Base-by-base conservation (phyloP, 2,797 vertebrate species). In the Sebastes iracundus region DNA sequence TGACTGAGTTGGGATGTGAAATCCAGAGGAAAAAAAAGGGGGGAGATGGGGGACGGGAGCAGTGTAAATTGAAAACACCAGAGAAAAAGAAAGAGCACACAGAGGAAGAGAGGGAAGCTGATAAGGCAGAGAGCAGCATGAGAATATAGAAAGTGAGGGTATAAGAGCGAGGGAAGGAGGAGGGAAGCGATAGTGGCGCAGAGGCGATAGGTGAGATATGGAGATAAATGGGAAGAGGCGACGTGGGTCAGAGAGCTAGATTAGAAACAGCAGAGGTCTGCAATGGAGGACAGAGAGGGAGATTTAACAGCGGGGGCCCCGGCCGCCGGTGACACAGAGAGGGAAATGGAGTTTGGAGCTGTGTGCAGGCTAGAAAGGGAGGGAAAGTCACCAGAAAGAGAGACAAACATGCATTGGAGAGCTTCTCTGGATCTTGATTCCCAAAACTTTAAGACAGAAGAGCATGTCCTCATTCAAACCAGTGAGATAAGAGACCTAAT, bases 181-280 rank as follows among this genome's bases (percentile, higher is more conserved):
- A 72, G 87, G 59, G 71, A 87, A 75, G 81, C 0, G 55, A 84
- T 82, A 71, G 72, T 30, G 46, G 59, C 23, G n/a, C 74, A 23
- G 22, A 77, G 75, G 77, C 58, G 42, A 87, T 80, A 72, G 83
- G 61, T 84, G 82, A 84, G 90, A 89, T 91, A 89, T 89, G 81
- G 86, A 90, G 91, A 93, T 92, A 88, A 91, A 93, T 92, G 82
- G 61, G 86, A 85, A 83, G 85, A 38, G 16, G 82, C 52, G 30
- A 46, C 13, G 4, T 38, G 68, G 86, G 81, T 90, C 91, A 90
- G 60, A 71, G 81, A 82, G 82, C 58, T 61, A 81, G 89, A 92
- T 93, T 86, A 87, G 87, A 91, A 91, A 84, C 85, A 76, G 86
- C 88, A 85, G 86, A 91, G 85, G 75, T 88, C 83, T 92, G 88